These are phyloP conservation scores for Zeus faber DNA, from an alignment of 2,113 vertebrate species.

Conservation along the genomic window DNA sequence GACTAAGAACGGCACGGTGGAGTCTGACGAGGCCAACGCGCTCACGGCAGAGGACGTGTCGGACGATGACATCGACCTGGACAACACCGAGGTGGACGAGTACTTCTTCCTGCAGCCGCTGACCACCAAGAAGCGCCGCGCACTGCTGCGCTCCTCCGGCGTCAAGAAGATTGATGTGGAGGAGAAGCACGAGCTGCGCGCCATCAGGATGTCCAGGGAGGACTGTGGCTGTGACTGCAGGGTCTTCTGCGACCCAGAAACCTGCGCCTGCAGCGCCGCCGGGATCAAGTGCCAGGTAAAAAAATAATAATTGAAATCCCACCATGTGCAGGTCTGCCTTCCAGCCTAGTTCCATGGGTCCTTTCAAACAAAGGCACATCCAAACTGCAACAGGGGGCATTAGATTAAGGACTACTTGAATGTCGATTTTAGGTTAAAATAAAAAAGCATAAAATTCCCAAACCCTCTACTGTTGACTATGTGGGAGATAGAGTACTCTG, in stretches of 20 bases:
- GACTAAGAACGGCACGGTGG: slow-evolving; percentile 94
- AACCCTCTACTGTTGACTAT: too few species aligned
- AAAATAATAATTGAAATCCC: background rate
- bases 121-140: slow-evolving; percentile 92
- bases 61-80: slow-evolving; percentile 95
- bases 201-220: slow-evolving; percentile 93
- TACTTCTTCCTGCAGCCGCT: slow-evolving; percentile 98
- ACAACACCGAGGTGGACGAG: slow-evolving; percentile 98
- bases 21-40: slow-evolving; percentile 91
- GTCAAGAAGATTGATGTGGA: slow-evolving; percentile 98
- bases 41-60: slow-evolving; percentile 96
- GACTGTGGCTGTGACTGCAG: slow-evolving; percentile 97
- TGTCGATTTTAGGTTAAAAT: too few species aligned
- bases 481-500: too few species aligned
- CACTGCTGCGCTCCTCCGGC: slow-evolving; percentile 88
- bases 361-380: too few species aligned
- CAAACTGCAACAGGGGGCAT: too few species aligned
- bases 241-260: slow-evolving; percentile 96
- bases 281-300: slow-evolving; percentile 98
- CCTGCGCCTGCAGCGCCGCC: slow-evolving; percentile 93
- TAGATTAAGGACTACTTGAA: too few species aligned
- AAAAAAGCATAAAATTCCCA: too few species aligned
- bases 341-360: too few species aligned
- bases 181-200: slow-evolving; percentile 93
- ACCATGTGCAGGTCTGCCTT: background rate